Conservation (phyloP, 2,797 vertebrate species). For the Percopsis omiscomaycus region DNA sequence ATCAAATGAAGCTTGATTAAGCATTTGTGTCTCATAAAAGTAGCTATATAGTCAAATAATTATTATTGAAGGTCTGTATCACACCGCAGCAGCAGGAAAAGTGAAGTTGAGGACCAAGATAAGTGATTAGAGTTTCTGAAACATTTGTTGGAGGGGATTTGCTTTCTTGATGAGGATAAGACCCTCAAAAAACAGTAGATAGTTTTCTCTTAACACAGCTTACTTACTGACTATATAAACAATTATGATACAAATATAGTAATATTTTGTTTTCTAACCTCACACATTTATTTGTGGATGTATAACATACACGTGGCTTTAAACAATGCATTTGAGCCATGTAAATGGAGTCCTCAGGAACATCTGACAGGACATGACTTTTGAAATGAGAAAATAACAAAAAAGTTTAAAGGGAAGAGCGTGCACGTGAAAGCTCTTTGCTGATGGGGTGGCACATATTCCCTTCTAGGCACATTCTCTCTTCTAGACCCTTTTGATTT, state of each 20-base stretch:
- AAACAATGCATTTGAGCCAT: not conserved
- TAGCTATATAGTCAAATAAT: too few relatives aligned
- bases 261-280: not conserved
- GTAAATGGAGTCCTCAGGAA: slow-evolving; percentile 10
- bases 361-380: slow-evolving; percentile 14
- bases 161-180: slow-evolving; percentile 39
- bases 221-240: slow-evolving; percentile 27
- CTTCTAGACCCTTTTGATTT: slow-evolving; percentile 53
- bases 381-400: slow-evolving; percentile 32
- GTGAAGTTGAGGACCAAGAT: slow-evolving; percentile 46
- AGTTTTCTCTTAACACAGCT: slow-evolving; percentile 31
- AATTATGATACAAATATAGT: slow-evolving; percentile 12
- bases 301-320: too few relatives aligned
- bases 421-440: slow-evolving; percentile 35
- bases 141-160: slow-evolving; percentile 64
- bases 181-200: slow-evolving; percentile 25
- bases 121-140: slow-evolving; percentile 56
- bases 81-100: slow-evolving; percentile 50
- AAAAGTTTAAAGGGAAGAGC: slow-evolving; percentile 20
- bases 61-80: slow-evolving; percentile 24
- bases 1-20: too few relatives aligned
- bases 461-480: slow-evolving; percentile 15
- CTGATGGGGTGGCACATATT: not conserved
- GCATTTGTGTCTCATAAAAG: too few relatives aligned
- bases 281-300: too few relatives aligned